phyloP scores from a whole-genome alignment of 2,888 invertebrate genomes.

The Ischnus inquisitorius region DNA sequence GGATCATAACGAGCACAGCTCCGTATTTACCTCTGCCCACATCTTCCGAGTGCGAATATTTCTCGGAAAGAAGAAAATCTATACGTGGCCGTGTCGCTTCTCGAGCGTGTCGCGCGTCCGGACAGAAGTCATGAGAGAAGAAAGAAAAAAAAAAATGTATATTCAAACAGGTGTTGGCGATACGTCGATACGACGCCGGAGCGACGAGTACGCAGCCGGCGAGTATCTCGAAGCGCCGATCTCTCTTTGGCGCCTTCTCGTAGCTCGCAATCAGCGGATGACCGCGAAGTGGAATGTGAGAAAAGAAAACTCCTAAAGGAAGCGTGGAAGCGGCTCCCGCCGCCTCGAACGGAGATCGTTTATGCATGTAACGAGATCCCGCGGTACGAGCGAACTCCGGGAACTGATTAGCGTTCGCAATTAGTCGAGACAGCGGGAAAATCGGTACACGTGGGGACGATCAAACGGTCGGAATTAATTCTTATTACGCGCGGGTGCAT shows the following conservation, averaged over 20 bases:
- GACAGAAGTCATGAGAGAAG: background rate
- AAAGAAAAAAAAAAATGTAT: background rate
- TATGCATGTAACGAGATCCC: slow-evolving; percentile 23
- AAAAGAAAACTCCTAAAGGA: slow-evolving; percentile 34
- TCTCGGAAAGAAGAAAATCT: slow-evolving; percentile 1
- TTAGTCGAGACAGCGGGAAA: slow-evolving; percentile 30
- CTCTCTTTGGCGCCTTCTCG: background rate
- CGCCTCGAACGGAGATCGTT: slow-evolving; percentile 8
- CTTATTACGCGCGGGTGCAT: slow-evolving; percentile 4
- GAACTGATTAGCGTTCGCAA: slow-evolving; percentile 54
- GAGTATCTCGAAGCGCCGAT: background rate
- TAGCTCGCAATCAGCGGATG: background rate
- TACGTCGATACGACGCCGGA: background rate
- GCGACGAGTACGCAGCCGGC: background rate
- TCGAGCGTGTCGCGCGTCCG: background rate
- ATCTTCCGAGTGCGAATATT: background rate
- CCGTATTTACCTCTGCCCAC: background rate
- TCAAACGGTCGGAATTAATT: slow-evolving; percentile 24
- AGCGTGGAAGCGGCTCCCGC: slow-evolving; percentile 16
- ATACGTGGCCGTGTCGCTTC: background rate
- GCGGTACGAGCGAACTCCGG: slow-evolving; percentile 31
- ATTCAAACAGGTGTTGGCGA: slow-evolving; percentile 60
- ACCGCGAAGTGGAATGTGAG: slow-evolving; percentile 24
- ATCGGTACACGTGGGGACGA: slow-evolving; percentile 5
- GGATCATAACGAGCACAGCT: background rate